These are phyloP conservation scores for Rana temporaria DNA, from an alignment of 2,113 vertebrate species.

Conservation along the genomic window DNA sequence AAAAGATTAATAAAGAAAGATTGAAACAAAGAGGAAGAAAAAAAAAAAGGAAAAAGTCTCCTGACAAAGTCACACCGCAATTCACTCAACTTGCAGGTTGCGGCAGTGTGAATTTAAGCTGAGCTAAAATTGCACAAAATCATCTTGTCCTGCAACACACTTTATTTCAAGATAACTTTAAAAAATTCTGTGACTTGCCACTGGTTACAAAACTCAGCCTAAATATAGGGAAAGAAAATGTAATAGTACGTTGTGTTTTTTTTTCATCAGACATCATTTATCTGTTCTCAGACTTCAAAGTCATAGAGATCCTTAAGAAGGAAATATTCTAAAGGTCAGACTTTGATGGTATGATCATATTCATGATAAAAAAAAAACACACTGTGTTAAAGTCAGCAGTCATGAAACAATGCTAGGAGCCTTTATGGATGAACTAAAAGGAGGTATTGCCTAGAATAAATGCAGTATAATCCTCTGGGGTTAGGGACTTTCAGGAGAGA, in stretches of 20 bases:
- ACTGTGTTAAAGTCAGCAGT: neutral
- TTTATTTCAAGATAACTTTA: neutral
- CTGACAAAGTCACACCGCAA: too few relatives aligned
- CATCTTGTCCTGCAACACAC: neutral
- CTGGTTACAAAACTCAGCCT: neutral
- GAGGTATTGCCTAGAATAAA: neutral
- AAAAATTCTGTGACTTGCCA: neutral
- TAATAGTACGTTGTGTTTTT: too few relatives aligned
- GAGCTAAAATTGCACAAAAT: neutral
- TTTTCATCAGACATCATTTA: too few relatives aligned
- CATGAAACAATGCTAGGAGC: neutral
- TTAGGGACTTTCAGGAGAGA: neutral
- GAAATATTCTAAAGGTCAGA: neutral
- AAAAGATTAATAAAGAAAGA: too few relatives aligned
- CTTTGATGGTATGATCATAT: too few relatives aligned
- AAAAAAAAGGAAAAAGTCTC: too few relatives aligned
- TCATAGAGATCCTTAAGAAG: neutral
- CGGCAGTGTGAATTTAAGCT: too few relatives aligned
- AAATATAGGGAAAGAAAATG: neutral
- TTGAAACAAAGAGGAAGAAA: too few relatives aligned
- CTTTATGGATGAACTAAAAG: neutral
- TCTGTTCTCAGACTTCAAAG: neutral
- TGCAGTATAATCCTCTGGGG: neutral
- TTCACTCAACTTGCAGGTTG: too few relatives aligned
- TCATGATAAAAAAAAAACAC: too few relatives aligned